Percentiles rank a stretch among this genome's conserved stretches.
Evolutionary conservation across 2,113 vertebrate genomes (phyloP).

Genomic region (Diadophis punctatus): DNA sequence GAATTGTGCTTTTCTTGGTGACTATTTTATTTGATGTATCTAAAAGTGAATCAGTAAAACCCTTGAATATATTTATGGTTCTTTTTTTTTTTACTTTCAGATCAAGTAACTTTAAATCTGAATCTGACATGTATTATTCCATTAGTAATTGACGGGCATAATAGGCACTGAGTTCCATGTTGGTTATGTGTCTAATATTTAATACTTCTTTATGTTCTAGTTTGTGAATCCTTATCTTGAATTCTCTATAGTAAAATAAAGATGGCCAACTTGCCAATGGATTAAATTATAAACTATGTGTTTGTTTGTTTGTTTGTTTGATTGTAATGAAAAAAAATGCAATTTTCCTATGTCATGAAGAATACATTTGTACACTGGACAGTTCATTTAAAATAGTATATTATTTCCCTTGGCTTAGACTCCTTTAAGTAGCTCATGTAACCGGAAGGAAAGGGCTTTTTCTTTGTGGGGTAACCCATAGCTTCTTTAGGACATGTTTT

Average conservation of each 20-base stretch:
- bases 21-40: not conserved
- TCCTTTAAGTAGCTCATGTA: not conserved
- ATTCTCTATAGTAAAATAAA: not conserved
- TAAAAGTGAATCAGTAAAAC: not conserved
- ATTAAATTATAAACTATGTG: not conserved
- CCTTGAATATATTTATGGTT: not conserved
- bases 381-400: not conserved
- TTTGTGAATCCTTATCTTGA: not conserved
- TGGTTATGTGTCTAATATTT: not conserved
- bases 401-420: not conserved
- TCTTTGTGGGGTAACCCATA: not conserved
- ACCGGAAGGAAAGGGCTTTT: not conserved
- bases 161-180: not conserved
- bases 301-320: not conserved
- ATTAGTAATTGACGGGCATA: not conserved
- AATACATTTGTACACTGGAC: not conserved
- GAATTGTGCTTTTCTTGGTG: not conserved
- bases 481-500: not conserved
- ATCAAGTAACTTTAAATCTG: not conserved
- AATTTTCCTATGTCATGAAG: not conserved
- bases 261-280: not conserved
- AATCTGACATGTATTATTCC: not conserved
- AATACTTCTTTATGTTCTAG: not conserved
- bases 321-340: not conserved
- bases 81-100: not conserved